Percentiles rank a stretch among this genome's conserved stretches.
Conservation (phyloP, 1,140 invertebrate species). For the Parasteatoda tepidariorum region DNA sequence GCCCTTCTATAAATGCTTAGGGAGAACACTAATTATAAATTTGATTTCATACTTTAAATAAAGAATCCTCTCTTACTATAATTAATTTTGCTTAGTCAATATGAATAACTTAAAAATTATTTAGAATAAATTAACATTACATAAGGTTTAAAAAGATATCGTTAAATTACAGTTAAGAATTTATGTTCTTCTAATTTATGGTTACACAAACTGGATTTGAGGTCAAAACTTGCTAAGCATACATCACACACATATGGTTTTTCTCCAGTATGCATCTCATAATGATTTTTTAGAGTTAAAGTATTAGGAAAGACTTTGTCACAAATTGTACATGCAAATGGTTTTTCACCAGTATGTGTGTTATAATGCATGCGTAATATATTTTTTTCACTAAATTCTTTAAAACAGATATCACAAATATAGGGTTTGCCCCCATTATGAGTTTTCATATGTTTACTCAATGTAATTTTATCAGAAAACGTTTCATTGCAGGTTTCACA, state of each 20-base stretch:
- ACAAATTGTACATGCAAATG: constrained; percentile 3
- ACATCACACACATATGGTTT: constrained; percentile 74
- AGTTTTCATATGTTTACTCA: constrained; percentile 10
- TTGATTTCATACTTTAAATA: too few relatives aligned
- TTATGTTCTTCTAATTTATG: constrained; percentile 11
- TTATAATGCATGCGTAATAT: constrained; percentile 12
- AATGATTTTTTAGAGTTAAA: constrained; percentile 63
- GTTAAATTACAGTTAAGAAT: too few relatives aligned
- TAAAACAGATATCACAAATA: constrained; percentile 69
- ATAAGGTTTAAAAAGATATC: too few relatives aligned
- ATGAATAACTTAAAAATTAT: too few relatives aligned
- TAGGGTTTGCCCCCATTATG: constrained; percentile 69
- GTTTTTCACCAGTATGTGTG: constrained; percentile 36
- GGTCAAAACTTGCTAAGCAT: constrained; percentile 1
- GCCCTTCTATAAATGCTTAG: too few relatives aligned
- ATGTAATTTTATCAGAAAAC: neutral
- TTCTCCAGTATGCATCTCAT: constrained; percentile 70
- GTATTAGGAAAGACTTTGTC: constrained; percentile 37
- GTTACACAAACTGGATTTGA: neutral
- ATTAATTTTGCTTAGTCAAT: too few relatives aligned
- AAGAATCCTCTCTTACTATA: too few relatives aligned
- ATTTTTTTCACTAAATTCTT: constrained; percentile 10
- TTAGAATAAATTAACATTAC: too few relatives aligned
- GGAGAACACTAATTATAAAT: too few relatives aligned
- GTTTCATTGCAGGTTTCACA: constrained; percentile 83